Base-by-base conservation (phyloP, 2,888 invertebrate genomes). In the Drosophila vallismaia region DNA sequence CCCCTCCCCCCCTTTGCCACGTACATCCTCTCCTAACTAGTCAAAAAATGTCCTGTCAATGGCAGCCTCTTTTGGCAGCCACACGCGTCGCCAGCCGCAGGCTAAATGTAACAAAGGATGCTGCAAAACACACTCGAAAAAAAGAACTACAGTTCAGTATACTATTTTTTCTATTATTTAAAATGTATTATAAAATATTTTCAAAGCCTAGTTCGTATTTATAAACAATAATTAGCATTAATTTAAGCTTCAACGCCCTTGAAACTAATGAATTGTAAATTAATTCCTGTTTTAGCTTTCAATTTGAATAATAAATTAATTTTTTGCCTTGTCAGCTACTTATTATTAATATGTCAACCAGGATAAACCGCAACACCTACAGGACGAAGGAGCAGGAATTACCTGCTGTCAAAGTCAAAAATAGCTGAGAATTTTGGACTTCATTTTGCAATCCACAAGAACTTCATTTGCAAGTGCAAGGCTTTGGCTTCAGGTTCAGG, bases 401-500 rank as follows among this genome's bases (percentile, higher is more conserved):
- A 4, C 9, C 14, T 14, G 55, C 74, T 82, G 79, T 82, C 84
- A 80, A 79, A 79, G 79, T 72, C 71, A 55, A 75, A 82, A 77
- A 75, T 72, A 59, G 59, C 60, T 46, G 59, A 68, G 51, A 71
- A 57, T 67, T 50, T 77, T 73, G 75, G 75, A 81, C 87, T 86
- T 86, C 60, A 86, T 81, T 77, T 77, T 70, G 72, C 69, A 60
- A 76, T 66, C 79, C 82, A 71, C 82, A 87, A 69, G 85, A 76
- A 87, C 85, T 83, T 83, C 82, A 86, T 82, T 84, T 87, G 85
- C 71, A 54, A 74, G 56, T 59, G 71, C 51, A 67, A 70, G 64
- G 71, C 70, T 33, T 56, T 72, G 53, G 55, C 66, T 29, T 19
- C 19, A 19, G 19, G 19, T 19, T 19, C 19, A 19, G 19, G 19